Base-by-base conservation (phyloP, 2,888 invertebrate genomes). In the Eupithecia insigniata region DNA sequence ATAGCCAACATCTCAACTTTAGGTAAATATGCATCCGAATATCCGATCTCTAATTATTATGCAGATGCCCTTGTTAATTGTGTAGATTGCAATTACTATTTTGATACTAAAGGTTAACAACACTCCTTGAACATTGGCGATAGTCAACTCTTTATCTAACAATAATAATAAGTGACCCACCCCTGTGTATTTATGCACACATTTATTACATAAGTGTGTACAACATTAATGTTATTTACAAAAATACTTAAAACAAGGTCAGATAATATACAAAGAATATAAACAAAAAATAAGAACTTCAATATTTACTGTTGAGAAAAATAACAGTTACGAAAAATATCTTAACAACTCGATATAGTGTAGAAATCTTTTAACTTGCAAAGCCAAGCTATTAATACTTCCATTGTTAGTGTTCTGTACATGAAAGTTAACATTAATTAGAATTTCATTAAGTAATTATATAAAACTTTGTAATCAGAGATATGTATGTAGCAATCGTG, bases 71-170 rank as follows among this genome's bases (percentile, higher is more conserved):
- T 22, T 12, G 39, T 39, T 7, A 8, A 51, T 22, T 22, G 51
- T 22, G 51, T 26, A 12, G 14, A 55, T 55, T 55, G 14, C 22
- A 55, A 51, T 51, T 22, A 51, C 22, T 51, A 51, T 51, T 51
- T 55, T 55, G 55, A 55, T 55, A 55, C 55, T 55, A 55, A 55
- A 55, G 55, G 55, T 55, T 55, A 55, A 55, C 5, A 26, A 55
- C 55, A 55, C 26, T 55, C 55, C 26, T 55, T 55, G 12, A 55
- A 12, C 55, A 55, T 55, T 5, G 14, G 55, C 12, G 26, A 55
- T 26, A 55, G 55, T 26, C 6, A n/a, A 46, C 55, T 26, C 55
- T 26, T 14, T 26, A 55, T 51, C 26, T 22, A 22, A 55, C 26
- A 46, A n/a, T 2, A 26, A 26, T 55, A 55, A 55, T 12, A 26